Base-by-base conservation (phyloP, 92 coral and sea anemone genomes). In the Pocillopora grandis region DNA sequence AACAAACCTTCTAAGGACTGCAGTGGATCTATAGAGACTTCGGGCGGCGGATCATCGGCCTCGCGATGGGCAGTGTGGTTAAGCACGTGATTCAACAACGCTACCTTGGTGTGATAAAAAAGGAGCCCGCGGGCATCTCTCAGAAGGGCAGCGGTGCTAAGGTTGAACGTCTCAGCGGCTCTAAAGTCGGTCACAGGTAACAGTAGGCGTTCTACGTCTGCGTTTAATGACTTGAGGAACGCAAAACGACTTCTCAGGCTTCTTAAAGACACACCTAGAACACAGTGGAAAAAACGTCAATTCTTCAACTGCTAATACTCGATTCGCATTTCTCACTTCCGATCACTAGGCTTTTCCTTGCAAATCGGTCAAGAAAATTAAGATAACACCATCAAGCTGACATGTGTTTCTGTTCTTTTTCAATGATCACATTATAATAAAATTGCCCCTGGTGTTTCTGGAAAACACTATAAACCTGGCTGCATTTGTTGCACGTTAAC, bases 21-120 rank as follows among this genome's bases (percentile, higher is more conserved):
- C 62, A 96, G 86, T 5, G 99, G 99, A 79, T 96, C 99, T 48
- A 96, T 92, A 5, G 99, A 94, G 68, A 96, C 84, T 81, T 96
- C 99, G 11, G 99, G 99, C 9, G 99, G 84, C 33, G 90, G 72
- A 33, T 92, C 89, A 35, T 92, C 95, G 35, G 95, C 85, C 0
- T 85, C 87, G 18, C 99, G 94, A 63, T 96, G 98, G 16, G 95
- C 94, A 17, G 99, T 90, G 76, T 92, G 94, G 84, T 96, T 94
- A 73, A 96, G 96, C 81, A 91, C 93, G 89, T 94, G 85, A 82
- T 96, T 96, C 59, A 96, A 87, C 67, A 94, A 88, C 62, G 98
- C 95, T 68, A 96, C 90, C 74, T 96, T 96, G 10, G 95, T 96
- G 93, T 96, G 95, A 72, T 95, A 91, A 71, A 96, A 96, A 86